phyloP scores from a whole-genome alignment of 2,113 vertebrate species.

The Vidua chalybeata region DNA sequence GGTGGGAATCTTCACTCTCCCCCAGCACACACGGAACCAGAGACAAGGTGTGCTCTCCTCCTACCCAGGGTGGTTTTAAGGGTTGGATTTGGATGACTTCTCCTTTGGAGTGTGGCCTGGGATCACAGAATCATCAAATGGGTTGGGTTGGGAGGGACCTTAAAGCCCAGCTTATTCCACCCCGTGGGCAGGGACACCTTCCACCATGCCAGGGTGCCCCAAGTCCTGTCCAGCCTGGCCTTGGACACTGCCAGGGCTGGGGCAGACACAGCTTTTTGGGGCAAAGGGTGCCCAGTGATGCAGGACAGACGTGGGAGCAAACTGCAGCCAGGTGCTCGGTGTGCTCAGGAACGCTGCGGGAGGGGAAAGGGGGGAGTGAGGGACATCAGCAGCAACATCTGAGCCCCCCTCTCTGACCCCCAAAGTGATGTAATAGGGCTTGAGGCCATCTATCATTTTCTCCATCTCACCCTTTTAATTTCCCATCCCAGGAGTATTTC shows the following conservation, averaged over 20 bases:
- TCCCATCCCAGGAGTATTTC: constrained; percentile 65
- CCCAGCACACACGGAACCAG: background rate
- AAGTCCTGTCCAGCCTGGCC: fast-evolving
- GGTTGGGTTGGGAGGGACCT: background rate
- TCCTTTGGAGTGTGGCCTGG: background rate
- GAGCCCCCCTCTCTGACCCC: constrained; percentile 66
- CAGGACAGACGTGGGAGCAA: background rate
- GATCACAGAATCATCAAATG: background rate
- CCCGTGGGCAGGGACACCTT: background rate
- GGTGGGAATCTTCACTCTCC: fast-evolving
- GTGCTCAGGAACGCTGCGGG: background rate
- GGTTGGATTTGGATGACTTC: background rate
- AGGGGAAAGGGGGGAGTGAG: background rate
- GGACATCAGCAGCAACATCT: constrained; percentile 15
- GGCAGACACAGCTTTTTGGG: background rate
- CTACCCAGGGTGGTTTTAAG: background rate
- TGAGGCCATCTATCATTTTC: constrained; percentile 57
- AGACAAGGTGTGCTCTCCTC: background rate
- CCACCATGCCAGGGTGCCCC: background rate
- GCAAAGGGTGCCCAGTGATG: background rate
- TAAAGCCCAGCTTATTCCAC: background rate
- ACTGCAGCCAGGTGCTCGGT: background rate
- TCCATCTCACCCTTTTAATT: constrained; percentile 66
- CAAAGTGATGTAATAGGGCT: constrained; percentile 73
- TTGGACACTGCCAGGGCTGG: background rate